These are phyloP conservation scores for Botia almorhae DNA, from an alignment of 2,797 vertebrate genomes.

Conservation along the genomic window DNA sequence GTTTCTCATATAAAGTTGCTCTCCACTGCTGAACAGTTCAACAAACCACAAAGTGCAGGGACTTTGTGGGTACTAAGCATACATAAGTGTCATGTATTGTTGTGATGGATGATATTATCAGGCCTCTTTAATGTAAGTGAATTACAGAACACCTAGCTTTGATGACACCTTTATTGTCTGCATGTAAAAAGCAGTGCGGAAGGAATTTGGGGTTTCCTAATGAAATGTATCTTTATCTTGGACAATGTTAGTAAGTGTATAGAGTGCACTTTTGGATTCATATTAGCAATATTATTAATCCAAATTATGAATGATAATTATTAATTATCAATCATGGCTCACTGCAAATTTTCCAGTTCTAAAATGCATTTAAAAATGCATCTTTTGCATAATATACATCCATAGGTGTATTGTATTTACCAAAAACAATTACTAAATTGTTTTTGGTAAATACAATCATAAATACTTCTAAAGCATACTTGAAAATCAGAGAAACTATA, in stretches of 20 bases:
- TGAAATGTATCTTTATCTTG: background rate
- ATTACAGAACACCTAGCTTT: background rate
- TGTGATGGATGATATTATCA: slow-evolving; percentile 11
- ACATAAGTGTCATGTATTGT: background rate
- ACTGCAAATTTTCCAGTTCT: too few relatives aligned
- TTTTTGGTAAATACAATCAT: background rate
- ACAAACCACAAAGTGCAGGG: background rate
- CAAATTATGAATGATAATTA: too few relatives aligned
- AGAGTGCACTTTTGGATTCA: background rate
- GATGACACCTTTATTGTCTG: background rate
- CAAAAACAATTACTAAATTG: background rate
- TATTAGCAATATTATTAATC: too few relatives aligned
- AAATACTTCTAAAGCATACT: background rate
- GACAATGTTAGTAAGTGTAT: background rate
- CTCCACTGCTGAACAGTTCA: background rate
- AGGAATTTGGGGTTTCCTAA: background rate
- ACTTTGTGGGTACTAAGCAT: background rate
- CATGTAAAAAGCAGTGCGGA: too few relatives aligned
- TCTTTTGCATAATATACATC: too few relatives aligned
- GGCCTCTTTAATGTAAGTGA: slow-evolving; percentile 18
- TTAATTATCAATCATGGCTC: too few relatives aligned
- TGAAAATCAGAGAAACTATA: background rate
- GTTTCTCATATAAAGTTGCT: background rate
- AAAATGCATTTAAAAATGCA: too few relatives aligned
- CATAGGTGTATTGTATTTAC: background rate